Conservation (phyloP, 2,888 invertebrate species). For the Tuta absoluta region DNA sequence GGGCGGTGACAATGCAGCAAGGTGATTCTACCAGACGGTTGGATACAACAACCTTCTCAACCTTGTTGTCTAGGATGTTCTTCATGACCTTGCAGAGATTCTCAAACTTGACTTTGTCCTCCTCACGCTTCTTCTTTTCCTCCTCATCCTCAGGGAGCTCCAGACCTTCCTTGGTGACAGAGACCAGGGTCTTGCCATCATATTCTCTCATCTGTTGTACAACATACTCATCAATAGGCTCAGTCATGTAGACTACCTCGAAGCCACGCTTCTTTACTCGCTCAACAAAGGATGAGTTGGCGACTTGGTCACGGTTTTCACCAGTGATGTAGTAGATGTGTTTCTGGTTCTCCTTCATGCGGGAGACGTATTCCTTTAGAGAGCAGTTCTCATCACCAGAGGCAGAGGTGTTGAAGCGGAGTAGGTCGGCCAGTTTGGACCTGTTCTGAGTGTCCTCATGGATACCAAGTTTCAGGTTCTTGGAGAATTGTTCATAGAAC, state of each 20-base stretch:
- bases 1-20: constrained; percentile 99
- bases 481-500: constrained; percentile 98
- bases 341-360: constrained; percentile 99
- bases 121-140: constrained; percentile 98
- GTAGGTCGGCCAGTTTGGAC: constrained; percentile 92
- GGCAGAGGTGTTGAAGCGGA: constrained; percentile 96
- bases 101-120: constrained; percentile 85
- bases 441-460: constrained; percentile 98
- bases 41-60: constrained; percentile 98
- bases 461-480: constrained; percentile 98
- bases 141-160: constrained; percentile 98
- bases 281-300: constrained; percentile 98
- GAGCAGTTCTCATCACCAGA: constrained; percentile 97
- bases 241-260: constrained; percentile 99
- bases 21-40: constrained; percentile 98
- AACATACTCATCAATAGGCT: constrained; percentile 99
- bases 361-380: constrained; percentile 96
- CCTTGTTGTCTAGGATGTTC: constrained; percentile 98
- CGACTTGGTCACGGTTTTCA: constrained; percentile 95
- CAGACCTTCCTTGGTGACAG: constrained; percentile 98
- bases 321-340: constrained; percentile 99
- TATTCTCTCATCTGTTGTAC: constrained; percentile 99
- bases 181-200: constrained; percentile 97
- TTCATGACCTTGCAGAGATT: constrained; percentile 91
- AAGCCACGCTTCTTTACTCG: constrained; percentile 98